Conservation (phyloP, 1,140 invertebrate genomes). For the Zaprionus gabonicus region DNA sequence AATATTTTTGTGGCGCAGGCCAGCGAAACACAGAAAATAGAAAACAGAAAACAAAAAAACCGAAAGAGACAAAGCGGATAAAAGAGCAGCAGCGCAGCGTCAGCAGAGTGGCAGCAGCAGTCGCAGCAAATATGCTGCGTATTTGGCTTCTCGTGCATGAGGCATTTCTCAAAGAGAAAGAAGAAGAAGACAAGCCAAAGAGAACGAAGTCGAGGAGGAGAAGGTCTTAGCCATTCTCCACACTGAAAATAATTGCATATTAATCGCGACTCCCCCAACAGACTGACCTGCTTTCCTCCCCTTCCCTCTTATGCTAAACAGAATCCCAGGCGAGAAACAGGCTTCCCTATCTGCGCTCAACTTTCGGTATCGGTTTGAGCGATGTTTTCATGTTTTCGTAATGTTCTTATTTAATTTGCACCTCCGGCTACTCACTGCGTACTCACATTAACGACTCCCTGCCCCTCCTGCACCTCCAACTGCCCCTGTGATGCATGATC, state of each 20-base stretch:
- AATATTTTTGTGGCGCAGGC: constrained; percentile 23
- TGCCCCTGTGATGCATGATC: constrained; percentile 49
- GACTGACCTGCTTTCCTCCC: not conserved
- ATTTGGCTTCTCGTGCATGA: constrained; percentile 56
- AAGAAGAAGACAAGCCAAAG: not conserved
- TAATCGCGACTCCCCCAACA: not conserved
- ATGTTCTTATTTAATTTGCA: constrained; percentile 77
- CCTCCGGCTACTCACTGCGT: constrained; percentile 71
- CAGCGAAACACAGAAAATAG: not conserved
- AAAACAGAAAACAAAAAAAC: not conserved
- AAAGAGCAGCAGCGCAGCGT: constrained; percentile 27
- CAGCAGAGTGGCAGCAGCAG: constrained; percentile 33
- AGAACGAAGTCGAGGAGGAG: not conserved
- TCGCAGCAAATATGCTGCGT: constrained; percentile 67
- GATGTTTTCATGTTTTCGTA: constrained; percentile 67
- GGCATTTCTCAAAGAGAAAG: constrained; percentile 34
- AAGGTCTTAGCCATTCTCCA: not conserved
- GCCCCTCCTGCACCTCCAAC: not conserved
- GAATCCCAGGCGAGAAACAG: not conserved
- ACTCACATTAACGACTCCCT: not conserved
- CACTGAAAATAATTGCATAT: not conserved
- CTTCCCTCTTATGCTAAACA: constrained; percentile 47
- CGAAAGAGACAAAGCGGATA: not conserved
- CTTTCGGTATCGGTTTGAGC: constrained; percentile 21
- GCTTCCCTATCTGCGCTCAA: constrained; percentile 36